Base-by-base conservation (phyloP, 2,797 vertebrate species). In the Hephaestus fuliginosus region DNA sequence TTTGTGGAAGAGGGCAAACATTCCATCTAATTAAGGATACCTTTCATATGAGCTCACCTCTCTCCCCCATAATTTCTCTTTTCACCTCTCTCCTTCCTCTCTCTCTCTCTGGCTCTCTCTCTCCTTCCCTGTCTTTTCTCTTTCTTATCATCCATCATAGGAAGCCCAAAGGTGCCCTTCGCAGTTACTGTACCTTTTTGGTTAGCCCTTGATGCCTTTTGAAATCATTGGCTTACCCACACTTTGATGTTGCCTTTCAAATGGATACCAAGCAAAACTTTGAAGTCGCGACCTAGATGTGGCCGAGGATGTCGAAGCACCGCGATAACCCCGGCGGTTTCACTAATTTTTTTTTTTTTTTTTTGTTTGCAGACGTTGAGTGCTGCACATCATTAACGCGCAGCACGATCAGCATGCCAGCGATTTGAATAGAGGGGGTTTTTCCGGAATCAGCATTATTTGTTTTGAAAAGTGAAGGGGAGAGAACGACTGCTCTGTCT, bases 221-320 rank as follows among this genome's bases (percentile, higher is more conserved):
- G 89, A 94, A 94, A 94, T 87, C 81, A 44, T 81, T 72, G 74
- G 81, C 91, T 89, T 87, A 90, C 78, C 88, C 70, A 10, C 20
- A 30, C 92, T 95, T 95, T 95, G 93, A 95, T 93, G 93, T 91
- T 85, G 70, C 77, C 82, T 91, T 33, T 93, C 89, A 90, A 89
- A 91, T 91, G 64, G 86, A 78, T 73, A 70, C 82, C 74, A 76
- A 91, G 88, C 83, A 85, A 86, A 92, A 92, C 89, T 90, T 91
- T 91, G 86, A 91, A 89, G 91, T 84, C 63, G 39, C 48, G 69
- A 90, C 84, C 80, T 63, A 89, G 84, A 89, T 87, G 82, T 74
- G 82, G 79, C 73, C 64, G 39, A 82, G 85, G 87, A 89, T 82
- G 88, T 86, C 2, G 52, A 93, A 89, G 87, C 73, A 25, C 76